Evolutionary conservation across 64 coral and sea anemone species (phyloP), one percentile per base, ranked within the genome.

Genomic region (Trachythela sp.): DNA sequence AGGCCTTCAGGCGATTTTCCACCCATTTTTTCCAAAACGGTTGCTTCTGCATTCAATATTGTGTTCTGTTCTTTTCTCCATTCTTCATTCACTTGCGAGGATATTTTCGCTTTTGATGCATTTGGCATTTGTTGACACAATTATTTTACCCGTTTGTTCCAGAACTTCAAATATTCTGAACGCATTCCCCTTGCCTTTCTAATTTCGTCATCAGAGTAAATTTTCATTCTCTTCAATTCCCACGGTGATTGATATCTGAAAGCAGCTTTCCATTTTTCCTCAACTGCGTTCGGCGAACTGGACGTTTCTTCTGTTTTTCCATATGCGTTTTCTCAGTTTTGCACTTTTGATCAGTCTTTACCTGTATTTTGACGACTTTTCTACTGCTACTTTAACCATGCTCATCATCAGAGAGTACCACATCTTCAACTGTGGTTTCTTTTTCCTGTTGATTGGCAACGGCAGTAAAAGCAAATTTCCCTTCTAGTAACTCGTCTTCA

Each of bases 1-100:
- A 87, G 48, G 85, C 85, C 85, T n/a, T n/a, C n/a, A 87, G 42
- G 50, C 51, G 85, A 59, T 24, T 86, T 43, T 29, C 85, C 85
- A 3, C 85, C 85, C 22, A 48, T 43, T 14, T 86, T 43, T 51
- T 51, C 31, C 35, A 87, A 32, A 31, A 85, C 83, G 8, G 24
- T 54, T 32, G 85, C 51, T 87, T 87, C 50, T 48, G 48, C 32
- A 0, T 60, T 15, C 29, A 87, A 32, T 32, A 87, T 9, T 48
- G n/a, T 54, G 30, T 24, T 2, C 34, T 87, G 49, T 87, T 87
- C 85, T 0, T 51, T 9, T 51, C 48, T 26, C 50, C 85, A 87
- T 87, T 87, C 85, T 5, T 87, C 32, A 5, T 87, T 7, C 48
- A 87, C 35, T 37, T 26, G 48, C 35, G 48, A 51, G 48, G 27